Evolutionary conservation across 2,113 vertebrate genomes (phyloP).

Genomic region (Nothoprocta pentlandii): DNA sequence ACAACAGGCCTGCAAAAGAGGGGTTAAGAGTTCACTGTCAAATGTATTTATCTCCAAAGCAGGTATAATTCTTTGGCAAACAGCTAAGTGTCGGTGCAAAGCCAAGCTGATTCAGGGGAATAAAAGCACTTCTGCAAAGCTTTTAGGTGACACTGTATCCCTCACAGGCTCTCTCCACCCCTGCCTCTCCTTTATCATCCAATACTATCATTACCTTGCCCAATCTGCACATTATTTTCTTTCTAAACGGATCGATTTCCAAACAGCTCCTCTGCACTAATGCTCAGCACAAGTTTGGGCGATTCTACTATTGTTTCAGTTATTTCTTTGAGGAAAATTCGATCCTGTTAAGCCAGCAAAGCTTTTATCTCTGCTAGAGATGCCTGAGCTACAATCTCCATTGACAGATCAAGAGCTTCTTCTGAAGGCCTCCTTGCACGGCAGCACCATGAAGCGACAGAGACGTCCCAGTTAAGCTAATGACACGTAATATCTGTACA

Average conservation of each 20-base stretch:
- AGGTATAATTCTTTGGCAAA: constrained; percentile 38
- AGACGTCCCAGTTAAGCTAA: background rate
- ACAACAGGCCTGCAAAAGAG: background rate
- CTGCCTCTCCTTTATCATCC: background rate
- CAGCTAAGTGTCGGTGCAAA: constrained; percentile 17
- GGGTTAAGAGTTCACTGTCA: constrained; percentile 20
- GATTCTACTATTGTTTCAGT: constrained; percentile 36
- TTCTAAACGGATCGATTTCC: constrained; percentile 48
- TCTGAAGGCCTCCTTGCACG: background rate
- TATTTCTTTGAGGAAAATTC: constrained; percentile 47
- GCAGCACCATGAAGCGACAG: background rate
- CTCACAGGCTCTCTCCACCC: constrained; percentile 39
- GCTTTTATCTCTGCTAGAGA: constrained; percentile 20
- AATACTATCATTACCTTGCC: constrained; percentile 22
- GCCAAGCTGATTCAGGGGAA: constrained; percentile 64
- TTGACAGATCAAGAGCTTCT: background rate
- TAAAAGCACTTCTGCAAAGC: constrained; percentile 54
- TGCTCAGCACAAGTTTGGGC: background rate
- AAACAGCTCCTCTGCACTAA: constrained; percentile 43
- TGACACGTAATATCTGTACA: background rate
- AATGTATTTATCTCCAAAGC: constrained; percentile 39
- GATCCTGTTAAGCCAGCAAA: constrained; percentile 8
- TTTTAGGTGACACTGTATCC: constrained; percentile 50
- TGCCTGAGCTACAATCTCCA: background rate
- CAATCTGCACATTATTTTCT: constrained; percentile 52